Conservation (phyloP, 2,113 vertebrate genomes). For the Prunella himalayana region DNA sequence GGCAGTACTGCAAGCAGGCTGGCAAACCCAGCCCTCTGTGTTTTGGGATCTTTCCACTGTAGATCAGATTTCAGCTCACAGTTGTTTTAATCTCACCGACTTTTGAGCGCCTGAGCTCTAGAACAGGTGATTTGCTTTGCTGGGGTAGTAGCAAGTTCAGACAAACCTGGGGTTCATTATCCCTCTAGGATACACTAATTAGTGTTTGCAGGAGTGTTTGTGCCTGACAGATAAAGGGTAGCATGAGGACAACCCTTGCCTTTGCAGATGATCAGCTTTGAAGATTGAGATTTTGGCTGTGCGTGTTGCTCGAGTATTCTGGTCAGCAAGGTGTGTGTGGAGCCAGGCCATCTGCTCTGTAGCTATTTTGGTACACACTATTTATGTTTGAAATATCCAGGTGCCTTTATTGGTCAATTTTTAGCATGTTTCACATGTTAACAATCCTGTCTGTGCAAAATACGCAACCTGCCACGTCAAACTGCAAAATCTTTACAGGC, state of each 20-base stretch:
- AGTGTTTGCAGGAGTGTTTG: rapidly evolving
- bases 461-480: background rate
- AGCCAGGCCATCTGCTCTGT: constrained; percentile 47
- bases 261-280: background rate
- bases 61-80: background rate
- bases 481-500: background rate
- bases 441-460: background rate
- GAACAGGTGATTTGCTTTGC: constrained; percentile 12
- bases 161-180: background rate
- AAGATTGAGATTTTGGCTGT: constrained; percentile 6
- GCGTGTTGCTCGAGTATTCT: background rate
- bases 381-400: constrained; percentile 26
- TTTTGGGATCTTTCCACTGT: background rate
- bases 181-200: background rate
- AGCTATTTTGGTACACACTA: constrained; percentile 1
- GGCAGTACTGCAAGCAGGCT: background rate
- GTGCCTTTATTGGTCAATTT: background rate
- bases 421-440: background rate
- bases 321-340: constrained; percentile 46
- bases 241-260: background rate
- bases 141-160: background rate
- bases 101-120: background rate
- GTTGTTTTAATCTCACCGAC: background rate
- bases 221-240: background rate
- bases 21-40: background rate